Base-by-base conservation (phyloP, 2,797 vertebrate species). In the Eupleurogrammus muticus region DNA sequence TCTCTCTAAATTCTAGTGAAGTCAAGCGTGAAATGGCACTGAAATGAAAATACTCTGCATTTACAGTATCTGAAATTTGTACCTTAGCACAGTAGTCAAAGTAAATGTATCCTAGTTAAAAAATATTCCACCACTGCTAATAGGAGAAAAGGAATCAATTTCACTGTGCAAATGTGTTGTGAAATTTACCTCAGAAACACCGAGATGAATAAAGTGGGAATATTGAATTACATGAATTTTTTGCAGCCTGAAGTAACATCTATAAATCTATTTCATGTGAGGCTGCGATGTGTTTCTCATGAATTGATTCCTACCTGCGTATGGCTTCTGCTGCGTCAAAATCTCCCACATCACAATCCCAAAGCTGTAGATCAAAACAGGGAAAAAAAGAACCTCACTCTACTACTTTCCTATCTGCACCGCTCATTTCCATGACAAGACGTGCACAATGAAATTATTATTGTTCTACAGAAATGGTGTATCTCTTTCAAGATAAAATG, bases 321-420 rank as follows among this genome's bases (percentile, higher is more conserved):
- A 94, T 0, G 95, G 94, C 66, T 96, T 97, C 90, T 95, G 95
- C 92, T 97, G 96, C 50, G 95, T 94, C 24, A 98, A 92, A 23
- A 96, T 93, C 91, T 97, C 96, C 96, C 96, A 97, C 63, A 95
- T 90, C 80, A 97, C 89, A 48, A 97, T 95, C 17, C 92, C 92
- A 34, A 96, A 97, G 89, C 96, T 97, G 87, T 61, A 42, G 40
- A 77, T 80, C 64, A 77, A 69, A 84, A 36, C 67, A 77, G 11
- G n/a, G n/a, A n/a, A 80, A 14, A 71, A 35, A 79, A 3, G 34
- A 19, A 57, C 20, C 50, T 88, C 34, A 82, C 53, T 42, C 28
- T n/a, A n/a, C 9, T 36, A 12, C 16, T 47, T 57, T 66, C 32
- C 42, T 21, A 47, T 50, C 72, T 40, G 40, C 59, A 34, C 21